Base-by-base conservation (phyloP, 2,888 invertebrate genomes). In the Folsomia manolachei region DNA sequence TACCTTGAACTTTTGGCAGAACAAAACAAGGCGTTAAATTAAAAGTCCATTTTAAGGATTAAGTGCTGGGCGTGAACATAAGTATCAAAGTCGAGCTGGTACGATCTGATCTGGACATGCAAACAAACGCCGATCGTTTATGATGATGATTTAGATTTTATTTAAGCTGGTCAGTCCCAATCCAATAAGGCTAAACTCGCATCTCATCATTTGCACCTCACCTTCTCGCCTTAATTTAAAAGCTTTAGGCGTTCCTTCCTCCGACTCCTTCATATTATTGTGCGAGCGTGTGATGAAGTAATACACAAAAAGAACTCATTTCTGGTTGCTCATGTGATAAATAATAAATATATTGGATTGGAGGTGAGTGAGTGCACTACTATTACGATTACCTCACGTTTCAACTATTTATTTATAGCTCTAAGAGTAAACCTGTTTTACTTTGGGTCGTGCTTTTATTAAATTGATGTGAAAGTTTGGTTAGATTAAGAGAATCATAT, bases 371-470 rank as follows among this genome's bases (percentile, higher is more conserved):
- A 39, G 39, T 14, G 14, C 4, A 39, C 39, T n/a, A 14, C 39
- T 39, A 14, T 39, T 39, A 39, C 39, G 39, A 56, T 56, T 56
- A 21, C 56, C 56, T 56, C 56, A 56, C 56, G 56, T 56, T 56
- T 21, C 56, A 56, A 56, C 56, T 56, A 56, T 56, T 56, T 56
- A 56, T 56, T 56, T 56, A 56, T 56, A 56, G 56, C 56, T n/a
- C 56, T 19, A n/a, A n/a, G n/a, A n/a, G n/a, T n/a, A n/a, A n/a
- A n/a, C n/a, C n/a, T n/a, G n/a, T n/a, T n/a, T n/a, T n/a, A n/a
- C n/a, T n/a, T n/a, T n/a, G n/a, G n/a, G n/a, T n/a, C n/a, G n/a
- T n/a, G n/a, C n/a, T n/a, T n/a, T n/a, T n/a, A n/a, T n/a, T n/a
- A n/a, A n/a, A n/a, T n/a, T n/a, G n/a, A n/a, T n/a, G n/a, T n/a